Percentiles rank a stretch among this genome's conserved stretches.
Evolutionary conservation across 1,140 invertebrate genomes (phyloP).

Genomic region (Whitmania pigra): DNA sequence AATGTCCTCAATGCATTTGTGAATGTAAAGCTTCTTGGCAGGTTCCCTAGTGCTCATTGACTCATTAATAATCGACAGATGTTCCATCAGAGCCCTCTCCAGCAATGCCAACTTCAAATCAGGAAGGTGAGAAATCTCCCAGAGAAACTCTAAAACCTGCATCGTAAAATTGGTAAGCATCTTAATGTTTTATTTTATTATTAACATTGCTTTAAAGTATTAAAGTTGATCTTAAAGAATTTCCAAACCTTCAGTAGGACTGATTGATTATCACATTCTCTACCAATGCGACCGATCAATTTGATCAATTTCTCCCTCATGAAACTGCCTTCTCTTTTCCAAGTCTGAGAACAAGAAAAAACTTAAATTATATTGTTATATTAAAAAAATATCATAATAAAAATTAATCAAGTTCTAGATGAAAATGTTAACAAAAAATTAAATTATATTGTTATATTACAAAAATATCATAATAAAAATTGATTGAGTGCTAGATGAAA

Average conservation of each 20-base stretch:
- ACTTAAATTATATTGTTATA: too few relatives aligned
- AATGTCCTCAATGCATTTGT: conserved; percentile 47
- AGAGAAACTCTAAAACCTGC: conserved; percentile 45
- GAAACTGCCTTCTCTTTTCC: conserved; percentile 43
- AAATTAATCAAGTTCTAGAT: too few relatives aligned
- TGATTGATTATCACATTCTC: conserved; percentile 40
- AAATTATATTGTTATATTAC: too few relatives aligned
- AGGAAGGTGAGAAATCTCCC: conserved; percentile 45
- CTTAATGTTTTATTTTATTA: too few relatives aligned
- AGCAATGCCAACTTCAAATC: conserved; percentile 42
- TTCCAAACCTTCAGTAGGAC: conserved; percentile 30
- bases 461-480: too few relatives aligned
- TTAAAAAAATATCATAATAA: too few relatives aligned
- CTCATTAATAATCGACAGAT: conserved; percentile 46
- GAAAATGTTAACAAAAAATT: too few relatives aligned
- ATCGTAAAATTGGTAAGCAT: not conserved
- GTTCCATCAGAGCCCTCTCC: conserved; percentile 45
- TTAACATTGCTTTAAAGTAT: too few relatives aligned
- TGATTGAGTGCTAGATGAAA: too few relatives aligned
- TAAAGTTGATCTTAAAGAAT: too few relatives aligned
- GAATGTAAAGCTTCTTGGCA: conserved; percentile 44
- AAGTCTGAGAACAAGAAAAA: conserved; percentile 38
- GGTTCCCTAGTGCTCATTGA: conserved; percentile 43
- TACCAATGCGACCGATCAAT: conserved; percentile 47
- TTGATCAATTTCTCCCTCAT: conserved; percentile 45